Evolutionary conservation across 2,888 invertebrate genomes (phyloP).

Genomic region (Lepidochrysops patricia): DNA sequence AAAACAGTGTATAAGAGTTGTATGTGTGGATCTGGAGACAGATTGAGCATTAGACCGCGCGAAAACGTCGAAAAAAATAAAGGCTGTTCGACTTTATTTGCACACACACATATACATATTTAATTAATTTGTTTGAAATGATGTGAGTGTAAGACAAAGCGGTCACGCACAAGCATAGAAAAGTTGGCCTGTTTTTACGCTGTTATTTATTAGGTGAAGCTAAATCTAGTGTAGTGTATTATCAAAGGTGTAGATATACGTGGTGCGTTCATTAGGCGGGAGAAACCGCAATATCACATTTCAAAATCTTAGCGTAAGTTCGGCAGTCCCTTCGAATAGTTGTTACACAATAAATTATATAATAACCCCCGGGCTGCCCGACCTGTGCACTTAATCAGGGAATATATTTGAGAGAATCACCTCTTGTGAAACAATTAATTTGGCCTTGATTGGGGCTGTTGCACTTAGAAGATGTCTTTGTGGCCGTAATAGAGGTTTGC

Average conservation of each 20-base stretch:
- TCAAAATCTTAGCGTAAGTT: constrained; percentile 56
- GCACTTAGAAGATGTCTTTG: constrained; percentile 37
- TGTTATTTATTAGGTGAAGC: no score
- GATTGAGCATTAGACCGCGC: no score
- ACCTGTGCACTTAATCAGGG: constrained; percentile 62
- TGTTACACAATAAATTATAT: constrained; percentile 70
- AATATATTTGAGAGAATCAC: constrained; percentile 57
- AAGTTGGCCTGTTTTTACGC: no score
- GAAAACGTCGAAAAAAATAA: no score
- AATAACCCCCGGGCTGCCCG: constrained; percentile 58
- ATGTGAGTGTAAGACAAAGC: no score
- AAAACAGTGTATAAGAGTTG: neutral
- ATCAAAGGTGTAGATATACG: neutral
- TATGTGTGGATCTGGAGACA: no score
- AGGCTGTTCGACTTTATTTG: no score
- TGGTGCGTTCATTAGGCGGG: constrained; percentile 26
- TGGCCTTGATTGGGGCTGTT: constrained; percentile 40
- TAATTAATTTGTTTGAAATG: no score
- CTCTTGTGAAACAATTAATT: constrained; percentile 67
- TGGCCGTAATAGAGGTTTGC: constrained; percentile 23
- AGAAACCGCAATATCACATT: constrained; percentile 36
- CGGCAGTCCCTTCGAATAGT: constrained; percentile 56
- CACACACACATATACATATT: no score
- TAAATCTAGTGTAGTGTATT: no score
- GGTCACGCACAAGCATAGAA: no score